Evolutionary conservation across 2,797 vertebrate genomes (phyloP).

Genomic region (Labroides dimidiatus): DNA sequence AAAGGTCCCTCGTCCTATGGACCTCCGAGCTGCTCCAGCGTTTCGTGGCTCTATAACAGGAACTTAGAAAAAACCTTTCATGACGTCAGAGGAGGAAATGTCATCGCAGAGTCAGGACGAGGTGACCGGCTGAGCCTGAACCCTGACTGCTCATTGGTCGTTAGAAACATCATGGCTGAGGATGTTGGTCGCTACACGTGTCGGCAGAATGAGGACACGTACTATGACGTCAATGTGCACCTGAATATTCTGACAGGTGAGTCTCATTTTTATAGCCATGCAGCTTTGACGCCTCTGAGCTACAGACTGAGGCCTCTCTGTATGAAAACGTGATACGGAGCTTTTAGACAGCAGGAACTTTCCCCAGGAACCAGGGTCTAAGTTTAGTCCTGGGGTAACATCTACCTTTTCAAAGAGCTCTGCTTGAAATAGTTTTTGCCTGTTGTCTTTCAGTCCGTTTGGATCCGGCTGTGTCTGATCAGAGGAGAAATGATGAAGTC

Average conservation of each 20-base stretch:
- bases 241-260: conserved; percentile 42
- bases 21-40: not conserved
- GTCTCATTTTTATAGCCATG: not conserved
- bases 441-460: conserved; percentile 35
- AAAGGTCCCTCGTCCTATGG: not conserved
- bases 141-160: conserved; percentile 28
- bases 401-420: too few relatives aligned
- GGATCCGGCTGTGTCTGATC: not conserved
- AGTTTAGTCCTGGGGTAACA: too few relatives aligned
- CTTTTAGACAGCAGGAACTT: too few relatives aligned
- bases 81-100: not conserved
- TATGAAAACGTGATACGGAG: too few relatives aligned
- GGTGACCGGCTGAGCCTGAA: conserved; percentile 12
- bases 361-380: too few relatives aligned
- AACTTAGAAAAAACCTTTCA: not conserved
- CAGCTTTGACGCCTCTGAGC: too few relatives aligned
- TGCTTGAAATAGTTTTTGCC: not conserved
- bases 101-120: not conserved
- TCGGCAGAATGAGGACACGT: accelerated
- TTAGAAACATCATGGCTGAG: conserved; percentile 12
- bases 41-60: not conserved
- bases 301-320: too few relatives aligned
- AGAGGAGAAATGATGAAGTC: not conserved
- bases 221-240: accelerated
- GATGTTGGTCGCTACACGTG: conserved; percentile 7